Percentiles rank a stretch among this genome's conserved stretches.
These are phyloP conservation scores for Sebastes wilsoni DNA, from an alignment of 2,797 vertebrate genomes.

Conservation along the genomic window DNA sequence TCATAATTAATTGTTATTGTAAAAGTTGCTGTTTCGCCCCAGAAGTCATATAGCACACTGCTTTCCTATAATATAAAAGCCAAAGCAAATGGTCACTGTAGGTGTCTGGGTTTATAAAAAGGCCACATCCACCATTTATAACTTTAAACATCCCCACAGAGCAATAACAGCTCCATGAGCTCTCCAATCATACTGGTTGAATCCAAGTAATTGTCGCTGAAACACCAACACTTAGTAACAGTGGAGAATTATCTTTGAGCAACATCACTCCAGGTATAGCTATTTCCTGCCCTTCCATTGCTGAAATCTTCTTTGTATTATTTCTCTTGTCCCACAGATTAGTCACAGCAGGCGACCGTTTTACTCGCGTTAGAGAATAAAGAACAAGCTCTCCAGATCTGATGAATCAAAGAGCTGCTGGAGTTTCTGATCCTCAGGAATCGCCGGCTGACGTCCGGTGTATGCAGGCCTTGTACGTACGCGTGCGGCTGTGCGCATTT, in stretches of 20 bases:
- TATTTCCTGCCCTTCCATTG: slow-evolving; percentile 20
- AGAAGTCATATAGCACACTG: not conserved
- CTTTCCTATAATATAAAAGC: not conserved
- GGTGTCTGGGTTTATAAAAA: not conserved
- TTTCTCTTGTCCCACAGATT: slow-evolving; percentile 36
- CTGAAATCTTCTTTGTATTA: slow-evolving; percentile 22
- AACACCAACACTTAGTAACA: slow-evolving; percentile 18
- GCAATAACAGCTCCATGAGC: not conserved
- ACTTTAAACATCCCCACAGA: not conserved
- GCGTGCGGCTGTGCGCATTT: not conserved
- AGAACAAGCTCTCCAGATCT: slow-evolving; percentile 28
- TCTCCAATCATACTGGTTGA: not conserved
- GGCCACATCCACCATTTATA: not conserved
- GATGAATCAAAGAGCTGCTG: slow-evolving; percentile 51
- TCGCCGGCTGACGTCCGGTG: not conserved
- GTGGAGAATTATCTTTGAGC: slow-evolving; percentile 17
- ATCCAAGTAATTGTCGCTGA: not conserved
- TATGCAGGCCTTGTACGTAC: not conserved
- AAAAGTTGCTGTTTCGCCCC: not conserved
- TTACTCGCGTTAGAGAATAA: slow-evolving; percentile 34
- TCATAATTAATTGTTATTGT: not conserved
- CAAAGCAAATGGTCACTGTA: not conserved
- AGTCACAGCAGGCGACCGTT: slow-evolving; percentile 55
- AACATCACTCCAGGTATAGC: slow-evolving; percentile 4
- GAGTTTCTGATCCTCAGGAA: slow-evolving; percentile 37